Base-by-base conservation (phyloP, 2,888 invertebrate species). In the Rhaphigaster nebulosa region DNA sequence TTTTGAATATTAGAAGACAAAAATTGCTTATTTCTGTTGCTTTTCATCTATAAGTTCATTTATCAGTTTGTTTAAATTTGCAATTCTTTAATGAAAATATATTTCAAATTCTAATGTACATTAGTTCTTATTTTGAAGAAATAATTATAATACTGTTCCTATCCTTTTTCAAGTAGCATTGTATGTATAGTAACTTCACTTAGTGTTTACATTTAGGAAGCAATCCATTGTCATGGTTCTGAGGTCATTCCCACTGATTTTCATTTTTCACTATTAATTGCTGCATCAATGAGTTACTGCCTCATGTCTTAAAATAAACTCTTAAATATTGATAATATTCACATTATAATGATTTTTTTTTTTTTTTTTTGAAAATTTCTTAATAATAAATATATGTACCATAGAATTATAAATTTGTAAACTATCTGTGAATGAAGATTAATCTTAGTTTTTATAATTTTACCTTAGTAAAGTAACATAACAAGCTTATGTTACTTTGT, bases 201-300 rank as follows among this genome's bases (percentile, higher is more conserved):
- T 1, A 26, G 87, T 52, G 87, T 50, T 87, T 50, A 50, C 54
- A 54, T 65, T 88, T 89, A 34, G 29, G n/a, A 76, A 76, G 70
- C 70, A 38, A 76, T 76, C 70, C 70, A 76, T 76, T 76, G 70
- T 76, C 70, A 76, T 38, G 34, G 70, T 76, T 76, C 34, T 76
- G 70, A 76, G 70, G 70, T 76, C 70, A 76, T 76, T 76, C 70
- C 70, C 70, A 76, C 70, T 76, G 70, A 76, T 38, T 76, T 76
- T 76, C 70, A 76, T 76, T 76, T 76, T 76, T 76, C 70, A 15
- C 15, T 76, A 76, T 76, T 76, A 76, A 76, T 76, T 76, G 70
- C 20, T 76, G 34, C 70, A 38, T 76, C 70, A 38, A 76, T 76
- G 70, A 38, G 34, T 76, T 76, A 76, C 8, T 76, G 70, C 70